Conservation (phyloP, 2,113 vertebrate species). For the Ophthalmolycus amberensis region DNA sequence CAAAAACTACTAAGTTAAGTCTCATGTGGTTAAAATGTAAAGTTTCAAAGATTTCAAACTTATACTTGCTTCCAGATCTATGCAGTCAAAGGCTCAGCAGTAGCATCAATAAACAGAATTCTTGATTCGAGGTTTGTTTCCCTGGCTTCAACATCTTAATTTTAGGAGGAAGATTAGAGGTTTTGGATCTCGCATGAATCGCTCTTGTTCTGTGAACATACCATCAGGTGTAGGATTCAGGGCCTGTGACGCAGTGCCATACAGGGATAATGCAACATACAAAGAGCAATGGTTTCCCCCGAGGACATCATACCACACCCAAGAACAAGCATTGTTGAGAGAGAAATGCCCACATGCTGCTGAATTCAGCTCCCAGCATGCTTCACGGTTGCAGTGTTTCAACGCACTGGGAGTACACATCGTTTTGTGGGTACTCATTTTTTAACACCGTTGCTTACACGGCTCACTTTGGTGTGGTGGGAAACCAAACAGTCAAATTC, state of each 20-base stretch:
- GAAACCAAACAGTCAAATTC: neutral
- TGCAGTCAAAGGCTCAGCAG: neutral
- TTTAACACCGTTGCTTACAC: neutral
- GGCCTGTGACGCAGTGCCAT: neutral
- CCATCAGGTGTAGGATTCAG: neutral
- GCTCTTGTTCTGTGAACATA: neutral
- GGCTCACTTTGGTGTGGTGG: conserved; percentile 8
- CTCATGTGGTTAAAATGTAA: neutral
- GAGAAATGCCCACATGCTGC: conserved; percentile 8
- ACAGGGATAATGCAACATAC: neutral
- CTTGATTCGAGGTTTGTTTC: neutral
- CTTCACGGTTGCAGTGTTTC: conserved; percentile 8
- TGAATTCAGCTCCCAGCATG: conserved; percentile 12
- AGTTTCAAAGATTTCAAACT: neutral
- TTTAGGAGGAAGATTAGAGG: conserved; percentile 5
- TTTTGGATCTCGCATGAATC: neutral
- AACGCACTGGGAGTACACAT: neutral
- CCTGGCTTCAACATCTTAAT: neutral
- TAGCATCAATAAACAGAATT: too few relatives aligned
- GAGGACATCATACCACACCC: conserved; percentile 16
- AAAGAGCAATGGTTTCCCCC: neutral
- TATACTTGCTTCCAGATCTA: neutral
- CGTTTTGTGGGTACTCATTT: conserved; percentile 10
- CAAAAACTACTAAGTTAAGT: neutral
- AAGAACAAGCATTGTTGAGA: conserved; percentile 20